Evolutionary conservation across 2,113 vertebrate species (phyloP).

Genomic region (Grammomys dolichurus): DNA sequence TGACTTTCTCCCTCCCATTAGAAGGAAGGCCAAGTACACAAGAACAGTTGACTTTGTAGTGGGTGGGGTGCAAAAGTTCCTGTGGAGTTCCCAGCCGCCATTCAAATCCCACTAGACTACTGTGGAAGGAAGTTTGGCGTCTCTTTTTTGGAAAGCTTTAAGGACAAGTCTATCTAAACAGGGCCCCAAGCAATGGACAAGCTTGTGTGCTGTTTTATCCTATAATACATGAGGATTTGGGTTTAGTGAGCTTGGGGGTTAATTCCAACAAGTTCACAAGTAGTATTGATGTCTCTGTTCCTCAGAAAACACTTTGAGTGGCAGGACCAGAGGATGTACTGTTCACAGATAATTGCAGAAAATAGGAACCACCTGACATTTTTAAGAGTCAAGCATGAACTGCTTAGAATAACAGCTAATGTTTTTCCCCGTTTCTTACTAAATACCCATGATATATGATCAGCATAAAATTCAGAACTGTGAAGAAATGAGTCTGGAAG

Average conservation of each 20-base stretch:
- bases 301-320: neutral
- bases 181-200: neutral
- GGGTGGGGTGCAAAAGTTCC: neutral
- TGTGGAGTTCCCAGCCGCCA: neutral
- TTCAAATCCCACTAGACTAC: neutral
- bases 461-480: slow-evolving; percentile 62
- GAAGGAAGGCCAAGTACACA: neutral
- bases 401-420: slow-evolving; percentile 62
- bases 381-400: slow-evolving; percentile 39
- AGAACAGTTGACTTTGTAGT: neutral
- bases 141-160: slow-evolving; percentile 23
- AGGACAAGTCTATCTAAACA: neutral
- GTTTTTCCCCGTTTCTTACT: slow-evolving; percentile 47
- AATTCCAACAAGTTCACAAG: slow-evolving; percentile 4
- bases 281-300: neutral
- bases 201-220: neutral
- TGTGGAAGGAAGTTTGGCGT: neutral
- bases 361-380: slow-evolving; percentile 60
- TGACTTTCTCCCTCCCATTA: neutral
- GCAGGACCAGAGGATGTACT: neutral
- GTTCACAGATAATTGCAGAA: slow-evolving; percentile 57
- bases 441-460: slow-evolving; percentile 35
- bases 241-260: neutral
- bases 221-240: slow-evolving; percentile 1
- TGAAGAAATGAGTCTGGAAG: slow-evolving; percentile 27